Conservation (phyloP, 2,888 invertebrate species). For the Kuschelorhynchus macadamiae region DNA sequence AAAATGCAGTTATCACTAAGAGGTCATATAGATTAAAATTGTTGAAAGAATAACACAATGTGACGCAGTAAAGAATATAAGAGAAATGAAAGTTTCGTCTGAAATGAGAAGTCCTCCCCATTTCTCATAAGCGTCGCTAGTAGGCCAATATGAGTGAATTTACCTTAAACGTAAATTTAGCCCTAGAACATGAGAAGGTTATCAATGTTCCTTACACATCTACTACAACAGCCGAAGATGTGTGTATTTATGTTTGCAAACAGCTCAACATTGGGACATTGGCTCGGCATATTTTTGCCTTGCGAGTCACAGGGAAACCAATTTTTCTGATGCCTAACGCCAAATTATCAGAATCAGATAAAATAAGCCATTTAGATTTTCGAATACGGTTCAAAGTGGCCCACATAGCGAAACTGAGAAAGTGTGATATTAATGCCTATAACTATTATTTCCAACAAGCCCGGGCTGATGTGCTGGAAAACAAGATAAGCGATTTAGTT, state of each 20-base stretch:
- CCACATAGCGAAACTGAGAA: slow-evolving; percentile 74
- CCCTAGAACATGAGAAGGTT: slow-evolving; percentile 46
- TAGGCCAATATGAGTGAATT: background rate
- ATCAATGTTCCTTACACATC: slow-evolving; percentile 53
- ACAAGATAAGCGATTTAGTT: slow-evolving; percentile 83
- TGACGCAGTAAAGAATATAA: slow-evolving; percentile 4
- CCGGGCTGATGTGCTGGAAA: slow-evolving; percentile 84
- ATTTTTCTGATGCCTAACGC: slow-evolving; percentile 77
- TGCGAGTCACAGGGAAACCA: slow-evolving; percentile 76
- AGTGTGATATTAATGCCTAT: slow-evolving; percentile 82
- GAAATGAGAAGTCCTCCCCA: background rate
- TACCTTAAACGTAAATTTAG: slow-evolving; percentile 36
- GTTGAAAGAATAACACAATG: background rate
- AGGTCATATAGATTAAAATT: background rate
- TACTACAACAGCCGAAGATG: slow-evolving; percentile 76
- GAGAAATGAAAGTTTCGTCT: background rate
- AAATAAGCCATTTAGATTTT: slow-evolving; percentile 75
- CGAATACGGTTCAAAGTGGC: slow-evolving; percentile 86
- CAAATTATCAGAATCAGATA: slow-evolving; percentile 13
- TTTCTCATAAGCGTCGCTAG: background rate
- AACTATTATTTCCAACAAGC: slow-evolving; percentile 91
- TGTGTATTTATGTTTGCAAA: slow-evolving; percentile 80
- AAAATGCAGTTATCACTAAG: background rate
- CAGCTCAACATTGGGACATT: slow-evolving; percentile 81
- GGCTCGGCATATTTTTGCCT: slow-evolving; percentile 83